Evolutionary conservation across 1,140 invertebrate species (phyloP), one percentile per base, ranked within the genome.

Genomic region (Latrodectus geometricus): DNA sequence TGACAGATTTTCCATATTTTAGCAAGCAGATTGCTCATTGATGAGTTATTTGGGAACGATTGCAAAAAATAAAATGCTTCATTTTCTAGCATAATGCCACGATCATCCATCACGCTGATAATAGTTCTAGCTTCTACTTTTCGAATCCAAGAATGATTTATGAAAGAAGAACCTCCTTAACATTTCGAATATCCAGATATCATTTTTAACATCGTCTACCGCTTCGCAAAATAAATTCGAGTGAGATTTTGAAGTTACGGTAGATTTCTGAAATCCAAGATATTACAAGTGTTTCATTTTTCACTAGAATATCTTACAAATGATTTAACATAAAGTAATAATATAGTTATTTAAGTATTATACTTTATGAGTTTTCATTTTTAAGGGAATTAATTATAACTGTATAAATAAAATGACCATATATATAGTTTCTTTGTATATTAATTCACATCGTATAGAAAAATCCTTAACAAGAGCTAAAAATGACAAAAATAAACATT

Each of bases 81-180:
- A 69, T 23, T n/a, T 69, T 69, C 17, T 14, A 61, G 17, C 54
- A 50, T 65, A 21, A 70, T 49, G n/a, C 52, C 66, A 54, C 11
- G 56, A 52, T 83, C 80, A 83, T 83, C 80, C 70, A 83, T 83
- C 80, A 74, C 17, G 3, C 68, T 74, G 72, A 83, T 83, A 74
- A 65, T 70, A 83, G 80, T 74, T 83, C 21, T 23, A 23, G 20
- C 68, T 69, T 23, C 70, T 66, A 83, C 70, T 74, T 83, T 83
- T 74, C 69, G 56, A 74, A 20, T 74, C 69, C 14, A 20, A 35
- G 35, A 83, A 72, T 83, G 80, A 83, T 83, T 83, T 83, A 83
- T 68, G 80, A 83, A 49, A 69, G 52, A 61, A 74, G 80, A 65
- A 83, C 54, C 70, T 74, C 54, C 80, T 83, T 72, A 68, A 80